A percentile compares a stretch with the other conserved stretches of the same genome.
phyloP scores from a whole-genome alignment of 2,113 vertebrate genomes.

The Clarias batrachus region DNA sequence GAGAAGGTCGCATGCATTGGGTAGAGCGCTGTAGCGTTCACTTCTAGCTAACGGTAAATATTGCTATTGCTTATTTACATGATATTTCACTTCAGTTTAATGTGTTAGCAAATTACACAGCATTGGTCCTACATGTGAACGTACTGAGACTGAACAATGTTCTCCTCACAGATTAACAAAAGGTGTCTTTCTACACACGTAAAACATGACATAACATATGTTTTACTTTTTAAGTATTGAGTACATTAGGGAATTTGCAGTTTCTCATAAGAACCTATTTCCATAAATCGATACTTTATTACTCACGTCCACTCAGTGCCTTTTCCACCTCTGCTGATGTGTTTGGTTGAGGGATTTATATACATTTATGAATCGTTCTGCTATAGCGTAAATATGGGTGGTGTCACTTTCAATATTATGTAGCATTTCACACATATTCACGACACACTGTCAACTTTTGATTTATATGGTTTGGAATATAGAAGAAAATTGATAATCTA shows the following conservation, averaged over 20 bases:
- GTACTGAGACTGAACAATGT: not conserved
- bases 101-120: not conserved
- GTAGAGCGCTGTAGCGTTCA: not conserved
- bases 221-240: not conserved
- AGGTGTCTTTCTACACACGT: not conserved
- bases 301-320: not conserved
- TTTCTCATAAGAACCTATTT: not conserved
- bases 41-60: not conserved
- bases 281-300: too few species aligned
- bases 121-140: not conserved
- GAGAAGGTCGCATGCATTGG: not conserved
- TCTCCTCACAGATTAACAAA: not conserved
- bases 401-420: constrained; percentile 66
- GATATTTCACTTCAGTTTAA: not conserved
- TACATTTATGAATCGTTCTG: not conserved
- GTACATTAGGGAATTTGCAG: not conserved
- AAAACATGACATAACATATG: too few species aligned
- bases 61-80: not conserved
- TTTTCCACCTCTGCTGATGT: not conserved
- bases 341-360: not conserved
- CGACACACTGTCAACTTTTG: not conserved
- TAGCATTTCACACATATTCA: constrained; percentile 57
- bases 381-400: constrained; percentile 39
- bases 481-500: not conserved
- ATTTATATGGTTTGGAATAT: not conserved